A percentile compares a stretch with the other conserved stretches of the same genome.
These are phyloP conservation scores for Burhinus bistriatus DNA, from an alignment of 2,113 vertebrate genomes.

Conservation along the genomic window DNA sequence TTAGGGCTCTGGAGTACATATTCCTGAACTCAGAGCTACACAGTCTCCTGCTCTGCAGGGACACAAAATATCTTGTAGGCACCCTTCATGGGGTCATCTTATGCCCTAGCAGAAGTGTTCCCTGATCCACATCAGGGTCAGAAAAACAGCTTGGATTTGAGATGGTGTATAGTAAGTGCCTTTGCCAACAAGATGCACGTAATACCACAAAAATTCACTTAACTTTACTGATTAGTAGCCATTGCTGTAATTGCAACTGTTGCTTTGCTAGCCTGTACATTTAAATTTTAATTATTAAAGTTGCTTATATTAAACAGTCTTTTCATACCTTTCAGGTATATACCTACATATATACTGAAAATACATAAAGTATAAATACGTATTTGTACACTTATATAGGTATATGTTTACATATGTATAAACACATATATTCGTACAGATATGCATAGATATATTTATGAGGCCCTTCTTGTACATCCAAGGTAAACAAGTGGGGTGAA, in stretches of 20 bases:
- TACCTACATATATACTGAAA: not conserved
- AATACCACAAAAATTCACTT: not conserved
- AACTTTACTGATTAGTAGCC: not conserved
- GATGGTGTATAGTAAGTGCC: not conserved
- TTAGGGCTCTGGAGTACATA: not conserved
- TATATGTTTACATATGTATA: not conserved
- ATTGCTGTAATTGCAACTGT: not conserved
- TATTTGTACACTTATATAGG: not conserved
- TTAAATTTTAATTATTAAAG: not conserved
- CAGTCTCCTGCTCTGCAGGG: not conserved
- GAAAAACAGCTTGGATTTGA: not conserved
- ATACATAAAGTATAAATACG: not conserved
- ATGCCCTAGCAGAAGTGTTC: not conserved
- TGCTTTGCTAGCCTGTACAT: not conserved
- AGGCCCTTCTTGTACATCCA: not conserved
- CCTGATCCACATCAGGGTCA: not conserved
- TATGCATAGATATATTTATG: not conserved
- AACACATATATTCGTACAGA: not conserved
- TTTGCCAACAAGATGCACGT: not conserved
- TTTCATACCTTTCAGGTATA: not conserved
- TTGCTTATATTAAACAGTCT: not conserved
- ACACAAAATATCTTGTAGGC: not conserved
- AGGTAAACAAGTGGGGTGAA: not conserved
- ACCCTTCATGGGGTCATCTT: not conserved
- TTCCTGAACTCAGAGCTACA: not conserved